phyloP scores from a whole-genome alignment of 2,888 invertebrate species.

The Nematopogon swammerdamellus region DNA sequence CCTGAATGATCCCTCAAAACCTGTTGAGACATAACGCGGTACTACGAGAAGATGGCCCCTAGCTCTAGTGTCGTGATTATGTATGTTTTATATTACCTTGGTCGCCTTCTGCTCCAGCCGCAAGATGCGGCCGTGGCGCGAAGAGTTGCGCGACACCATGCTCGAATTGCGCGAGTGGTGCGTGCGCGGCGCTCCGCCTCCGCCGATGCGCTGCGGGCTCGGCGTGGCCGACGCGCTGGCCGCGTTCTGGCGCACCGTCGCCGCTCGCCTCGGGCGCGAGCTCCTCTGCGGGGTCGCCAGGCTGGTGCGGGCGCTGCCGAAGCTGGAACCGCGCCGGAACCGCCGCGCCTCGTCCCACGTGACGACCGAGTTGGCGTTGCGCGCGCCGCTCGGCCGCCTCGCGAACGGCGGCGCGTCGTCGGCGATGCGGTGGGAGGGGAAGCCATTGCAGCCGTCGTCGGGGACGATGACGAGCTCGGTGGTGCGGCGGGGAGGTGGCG shows the following conservation, averaged over 20 bases:
- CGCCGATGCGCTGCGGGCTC: constrained; percentile 34
- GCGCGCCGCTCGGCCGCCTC: constrained; percentile 41
- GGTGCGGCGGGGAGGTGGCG: constrained; percentile 47
- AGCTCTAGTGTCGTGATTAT: no score
- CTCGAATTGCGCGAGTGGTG: constrained; percentile 79
- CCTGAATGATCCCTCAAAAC: no score
- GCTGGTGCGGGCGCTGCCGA: constrained; percentile 63
- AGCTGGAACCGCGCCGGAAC: constrained; percentile 67
- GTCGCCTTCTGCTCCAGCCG: constrained; percentile 94
- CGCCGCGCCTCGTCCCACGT: constrained; percentile 70
- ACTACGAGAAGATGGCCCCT: no score
- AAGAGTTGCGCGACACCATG: constrained; percentile 77
- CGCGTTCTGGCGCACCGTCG: constrained; percentile 24
- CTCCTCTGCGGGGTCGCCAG: constrained; percentile 51
- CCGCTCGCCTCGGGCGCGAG: constrained; percentile 34
- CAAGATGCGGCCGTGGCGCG: constrained; percentile 79
- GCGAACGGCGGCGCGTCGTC: constrained; percentile 42
- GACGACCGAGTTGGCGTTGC: constrained; percentile 72
- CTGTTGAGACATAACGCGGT: no score
- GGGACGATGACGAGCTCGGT: constrained; percentile 53
- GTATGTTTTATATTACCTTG: no score
- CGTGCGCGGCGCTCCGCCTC: constrained; percentile 47
- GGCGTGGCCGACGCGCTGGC: constrained; percentile 20
- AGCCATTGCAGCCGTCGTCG: constrained; percentile 45
- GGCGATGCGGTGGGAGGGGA: constrained; percentile 28